Conservation (phyloP, 2,113 vertebrate genomes). For the Butorides virescens region DNA sequence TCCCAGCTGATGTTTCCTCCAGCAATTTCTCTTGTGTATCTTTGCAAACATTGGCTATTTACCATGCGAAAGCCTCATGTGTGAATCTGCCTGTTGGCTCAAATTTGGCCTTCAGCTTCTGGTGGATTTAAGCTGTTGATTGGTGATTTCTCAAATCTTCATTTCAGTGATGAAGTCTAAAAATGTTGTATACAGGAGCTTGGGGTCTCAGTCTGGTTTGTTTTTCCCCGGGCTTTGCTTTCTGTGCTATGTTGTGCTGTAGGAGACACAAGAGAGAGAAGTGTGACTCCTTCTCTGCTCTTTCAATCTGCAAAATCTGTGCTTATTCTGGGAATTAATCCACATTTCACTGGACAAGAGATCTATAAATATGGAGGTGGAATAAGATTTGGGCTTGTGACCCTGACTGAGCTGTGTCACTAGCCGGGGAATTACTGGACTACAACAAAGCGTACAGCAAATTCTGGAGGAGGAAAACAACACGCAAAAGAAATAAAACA, state of each 20-base stretch:
- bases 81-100: neutral
- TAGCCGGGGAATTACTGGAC: neutral
- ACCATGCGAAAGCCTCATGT: neutral
- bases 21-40: neutral
- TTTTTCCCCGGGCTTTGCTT: neutral
- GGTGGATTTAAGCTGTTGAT: neutral
- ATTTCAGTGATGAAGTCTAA: neutral
- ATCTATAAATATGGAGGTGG: neutral
- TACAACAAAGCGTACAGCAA: neutral
- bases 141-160: conserved; percentile 7
- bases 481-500: neutral
- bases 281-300: neutral
- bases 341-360: neutral
- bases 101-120: neutral
- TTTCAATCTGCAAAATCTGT: neutral
- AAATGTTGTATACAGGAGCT: neutral
- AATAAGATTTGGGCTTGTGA: neutral
- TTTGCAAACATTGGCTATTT: neutral
- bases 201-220: neutral
- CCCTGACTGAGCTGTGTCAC: neutral
- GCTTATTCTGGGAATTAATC: neutral
- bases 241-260: neutral
- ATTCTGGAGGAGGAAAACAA: neutral
- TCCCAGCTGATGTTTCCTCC: neutral
- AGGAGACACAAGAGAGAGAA: neutral